A percentile compares a stretch with the other conserved stretches of the same genome.
These are phyloP conservation scores for Geodia barretti DNA, from an alignment of 37 sponge, comb jelly and placozoan genomes.

Conservation along the genomic window DNA sequence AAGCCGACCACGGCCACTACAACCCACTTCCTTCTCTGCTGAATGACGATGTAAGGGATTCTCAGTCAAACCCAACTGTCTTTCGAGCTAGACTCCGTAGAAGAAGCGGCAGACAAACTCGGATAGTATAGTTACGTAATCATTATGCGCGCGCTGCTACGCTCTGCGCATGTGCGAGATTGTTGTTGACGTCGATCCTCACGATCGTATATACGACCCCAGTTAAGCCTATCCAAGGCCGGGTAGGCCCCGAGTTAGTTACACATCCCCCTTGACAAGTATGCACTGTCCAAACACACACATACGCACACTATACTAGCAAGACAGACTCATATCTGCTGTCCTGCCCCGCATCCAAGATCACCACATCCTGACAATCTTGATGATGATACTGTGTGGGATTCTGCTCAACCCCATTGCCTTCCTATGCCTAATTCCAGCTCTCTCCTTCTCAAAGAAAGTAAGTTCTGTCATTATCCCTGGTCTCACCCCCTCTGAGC, in stretches of 20 bases:
- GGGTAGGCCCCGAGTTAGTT: too few species aligned
- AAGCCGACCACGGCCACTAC: not conserved
- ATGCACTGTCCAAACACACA: not conserved
- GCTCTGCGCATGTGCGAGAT: too few species aligned
- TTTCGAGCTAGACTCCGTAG: too few species aligned
- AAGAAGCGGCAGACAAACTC: too few species aligned
- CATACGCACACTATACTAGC: not conserved
- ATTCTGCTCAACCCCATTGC: conserved; percentile 32
- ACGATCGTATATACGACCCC: too few species aligned
- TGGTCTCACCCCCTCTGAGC: not conserved
- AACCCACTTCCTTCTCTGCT: not conserved
- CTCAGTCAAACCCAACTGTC: not conserved
- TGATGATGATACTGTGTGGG: conserved; percentile 31
- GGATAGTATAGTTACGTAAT: too few species aligned
- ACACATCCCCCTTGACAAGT: not conserved
- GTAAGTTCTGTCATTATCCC: conserved; percentile 21
- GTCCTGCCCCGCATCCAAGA: not conserved
- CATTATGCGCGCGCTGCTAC: too few species aligned
- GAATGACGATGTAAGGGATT: not conserved
- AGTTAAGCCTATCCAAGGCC: too few species aligned
- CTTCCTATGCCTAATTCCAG: conserved; percentile 33
- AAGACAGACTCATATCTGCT: not conserved
- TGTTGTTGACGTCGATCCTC: too few species aligned
- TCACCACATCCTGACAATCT: conserved; percentile 5
- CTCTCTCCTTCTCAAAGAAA: conserved; percentile 15